Conservation (phyloP, 2,888 invertebrate species). For the Aspidiotus rigidus region DNA sequence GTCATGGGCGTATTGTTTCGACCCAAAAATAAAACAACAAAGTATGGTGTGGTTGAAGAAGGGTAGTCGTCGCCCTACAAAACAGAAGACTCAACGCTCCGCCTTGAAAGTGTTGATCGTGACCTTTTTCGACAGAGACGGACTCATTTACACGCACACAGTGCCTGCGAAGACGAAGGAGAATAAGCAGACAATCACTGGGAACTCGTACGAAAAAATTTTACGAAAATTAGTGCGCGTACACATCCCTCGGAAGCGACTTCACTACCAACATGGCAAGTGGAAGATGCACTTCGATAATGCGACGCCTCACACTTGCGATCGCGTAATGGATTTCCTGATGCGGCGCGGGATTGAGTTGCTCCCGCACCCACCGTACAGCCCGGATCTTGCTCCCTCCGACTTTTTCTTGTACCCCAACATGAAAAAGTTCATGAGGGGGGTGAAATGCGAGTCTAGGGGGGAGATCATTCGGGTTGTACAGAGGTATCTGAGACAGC, state of each 20-base stretch:
- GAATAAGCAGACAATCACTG: neutral
- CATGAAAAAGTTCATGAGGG: too few relatives aligned
- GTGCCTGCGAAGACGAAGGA: neutral
- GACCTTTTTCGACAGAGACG: neutral
- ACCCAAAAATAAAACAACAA: too few relatives aligned
- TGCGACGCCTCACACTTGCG: neutral
- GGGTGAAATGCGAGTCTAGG: too few relatives aligned
- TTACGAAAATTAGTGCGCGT: neutral
- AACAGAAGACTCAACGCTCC: neutral
- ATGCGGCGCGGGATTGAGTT: neutral
- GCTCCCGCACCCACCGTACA: neutral
- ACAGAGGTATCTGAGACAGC: too few relatives aligned
- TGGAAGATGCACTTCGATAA: neutral
- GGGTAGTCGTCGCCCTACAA: too few relatives aligned
- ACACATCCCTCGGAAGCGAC: neutral
- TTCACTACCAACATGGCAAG: neutral
- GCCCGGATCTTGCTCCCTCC: neutral
- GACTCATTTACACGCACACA: neutral
- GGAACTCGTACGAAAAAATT: neutral
- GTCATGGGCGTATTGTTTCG: too few relatives aligned
- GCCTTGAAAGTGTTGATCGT: neutral
- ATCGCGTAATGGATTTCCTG: neutral
- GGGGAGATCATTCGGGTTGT: neutral
- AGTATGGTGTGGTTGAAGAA: constrained; percentile 2
- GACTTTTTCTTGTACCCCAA: neutral